Evolutionary conservation across 2,797 vertebrate genomes (phyloP).

Genomic region (Leptoclinus maculatus): DNA sequence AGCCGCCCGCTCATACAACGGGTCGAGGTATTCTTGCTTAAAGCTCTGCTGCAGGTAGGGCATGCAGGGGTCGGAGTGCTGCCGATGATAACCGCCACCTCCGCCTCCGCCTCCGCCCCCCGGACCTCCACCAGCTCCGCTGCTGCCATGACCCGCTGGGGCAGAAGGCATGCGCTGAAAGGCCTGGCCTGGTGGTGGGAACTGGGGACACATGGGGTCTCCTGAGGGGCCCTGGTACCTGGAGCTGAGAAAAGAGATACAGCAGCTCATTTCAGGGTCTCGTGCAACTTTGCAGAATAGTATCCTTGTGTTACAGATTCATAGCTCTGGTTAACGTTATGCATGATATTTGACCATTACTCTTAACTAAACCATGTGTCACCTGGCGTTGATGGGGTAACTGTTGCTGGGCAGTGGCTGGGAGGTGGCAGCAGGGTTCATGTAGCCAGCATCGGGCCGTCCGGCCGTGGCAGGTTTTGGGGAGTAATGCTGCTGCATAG

Average conservation of each 20-base stretch:
- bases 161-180: slow-evolving; percentile 85
- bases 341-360: too few species aligned
- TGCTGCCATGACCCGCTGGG: slow-evolving; percentile 69
- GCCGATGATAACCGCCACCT: slow-evolving; percentile 83
- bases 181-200: slow-evolving; percentile 85
- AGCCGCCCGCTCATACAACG: slow-evolving; percentile 85
- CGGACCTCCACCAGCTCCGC: slow-evolving; percentile 62
- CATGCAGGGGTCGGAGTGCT: slow-evolving; percentile 90
- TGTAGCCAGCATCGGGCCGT: slow-evolving; percentile 88
- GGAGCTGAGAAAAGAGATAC: slow-evolving; percentile 74
- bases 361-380: slow-evolving; percentile 11
- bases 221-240: slow-evolving; percentile 86
- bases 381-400: slow-evolving; percentile 85
- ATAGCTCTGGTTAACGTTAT: too few species aligned
- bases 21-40: slow-evolving; percentile 94
- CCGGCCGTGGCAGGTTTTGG: slow-evolving; percentile 83
- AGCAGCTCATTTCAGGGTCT: slow-evolving; percentile 3
- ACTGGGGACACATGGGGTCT: slow-evolving; percentile 88
- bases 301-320: too few species aligned
- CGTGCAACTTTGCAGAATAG: neutral
- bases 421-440: slow-evolving; percentile 83
- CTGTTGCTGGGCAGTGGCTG: slow-evolving; percentile 81
- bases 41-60: slow-evolving; percentile 92
- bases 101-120: slow-evolving; percentile 21
- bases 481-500: slow-evolving; percentile 89